Evolutionary conservation across 2,113 vertebrate species (phyloP).

Genomic region (Oreotragus oreotragus): DNA sequence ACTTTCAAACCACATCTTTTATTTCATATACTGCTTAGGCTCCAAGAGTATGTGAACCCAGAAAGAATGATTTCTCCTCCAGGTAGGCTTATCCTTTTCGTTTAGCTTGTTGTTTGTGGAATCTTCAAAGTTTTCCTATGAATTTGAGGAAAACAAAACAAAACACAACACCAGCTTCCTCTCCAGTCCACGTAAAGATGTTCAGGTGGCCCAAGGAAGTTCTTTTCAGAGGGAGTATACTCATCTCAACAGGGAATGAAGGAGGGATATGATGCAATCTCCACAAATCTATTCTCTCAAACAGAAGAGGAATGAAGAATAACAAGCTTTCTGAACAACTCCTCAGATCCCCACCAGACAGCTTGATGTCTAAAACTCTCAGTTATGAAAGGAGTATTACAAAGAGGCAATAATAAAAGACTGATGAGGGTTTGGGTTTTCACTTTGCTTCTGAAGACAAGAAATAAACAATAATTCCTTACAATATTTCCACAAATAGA

Average conservation of each 20-base stretch:
- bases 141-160: not conserved
- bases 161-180: not conserved
- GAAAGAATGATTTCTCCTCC: not conserved
- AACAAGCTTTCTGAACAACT: not conserved
- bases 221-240: not conserved
- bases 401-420: conserved; percentile 5
- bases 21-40: not conserved
- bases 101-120: not conserved
- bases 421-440: not conserved
- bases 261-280: not conserved
- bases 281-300: not conserved
- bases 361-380: not conserved
- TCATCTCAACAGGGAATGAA: not conserved
- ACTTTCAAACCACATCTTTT: not conserved
- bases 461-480: not conserved
- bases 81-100: not conserved
- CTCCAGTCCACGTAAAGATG: not conserved
- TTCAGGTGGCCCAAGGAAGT: not conserved
- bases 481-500: not conserved
- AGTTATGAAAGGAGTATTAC: not conserved
- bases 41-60: not conserved
- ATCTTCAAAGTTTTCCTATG: not conserved
- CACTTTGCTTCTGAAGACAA: not conserved
- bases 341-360: not conserved
- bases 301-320: not conserved